These are phyloP conservation scores for Tenualosa thibaudeaui DNA, from an alignment of 2,797 vertebrate genomes.

Conservation along the genomic window DNA sequence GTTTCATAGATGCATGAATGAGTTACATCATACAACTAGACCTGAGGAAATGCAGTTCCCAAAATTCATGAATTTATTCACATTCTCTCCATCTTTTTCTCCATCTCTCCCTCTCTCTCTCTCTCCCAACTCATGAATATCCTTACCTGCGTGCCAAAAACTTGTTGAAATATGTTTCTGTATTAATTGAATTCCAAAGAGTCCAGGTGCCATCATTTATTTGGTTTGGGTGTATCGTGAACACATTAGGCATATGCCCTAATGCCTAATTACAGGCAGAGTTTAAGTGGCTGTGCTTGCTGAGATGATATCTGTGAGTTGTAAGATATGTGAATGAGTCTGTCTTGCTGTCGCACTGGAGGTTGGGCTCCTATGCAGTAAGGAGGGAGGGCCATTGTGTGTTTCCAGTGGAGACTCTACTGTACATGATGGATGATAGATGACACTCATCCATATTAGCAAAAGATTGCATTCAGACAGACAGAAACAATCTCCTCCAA, in stretches of 20 bases:
- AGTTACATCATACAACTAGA: too few relatives aligned
- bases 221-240: not conserved
- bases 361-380: not conserved
- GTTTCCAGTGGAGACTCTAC: not conserved
- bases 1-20: too few relatives aligned
- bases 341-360: not conserved
- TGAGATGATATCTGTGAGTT: not conserved
- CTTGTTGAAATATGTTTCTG: not conserved
- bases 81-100: not conserved
- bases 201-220: not conserved
- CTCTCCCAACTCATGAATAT: not conserved
- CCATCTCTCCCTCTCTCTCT: not conserved
- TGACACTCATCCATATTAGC: not conserved
- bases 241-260: not conserved
- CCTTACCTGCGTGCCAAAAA: not conserved
- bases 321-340: not conserved
- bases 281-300: not conserved
- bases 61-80: too few relatives aligned
- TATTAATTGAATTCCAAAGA: not conserved
- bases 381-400: not conserved
- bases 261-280: not conserved
- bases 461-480: not conserved
- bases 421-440: not conserved
- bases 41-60: too few relatives aligned
- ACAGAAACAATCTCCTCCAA: not conserved